Evolutionary conservation across 2,888 invertebrate species (phyloP).

Genomic region (Meiosimyza platycephala): DNA sequence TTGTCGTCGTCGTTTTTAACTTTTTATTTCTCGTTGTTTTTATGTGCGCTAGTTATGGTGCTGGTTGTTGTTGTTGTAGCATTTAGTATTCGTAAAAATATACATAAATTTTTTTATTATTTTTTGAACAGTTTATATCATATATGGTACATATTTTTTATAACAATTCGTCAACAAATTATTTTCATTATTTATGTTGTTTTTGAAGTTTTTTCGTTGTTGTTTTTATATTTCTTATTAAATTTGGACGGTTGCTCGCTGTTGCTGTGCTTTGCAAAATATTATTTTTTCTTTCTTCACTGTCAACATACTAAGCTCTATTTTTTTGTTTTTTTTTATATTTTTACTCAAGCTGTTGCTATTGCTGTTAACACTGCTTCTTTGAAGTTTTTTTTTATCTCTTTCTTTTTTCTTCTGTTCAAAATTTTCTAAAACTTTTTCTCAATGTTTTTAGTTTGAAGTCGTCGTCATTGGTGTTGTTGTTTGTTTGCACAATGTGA

Average conservation of each 20-base stretch:
- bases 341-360: background rate
- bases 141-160: background rate
- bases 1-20: background rate
- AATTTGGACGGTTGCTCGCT: no score
- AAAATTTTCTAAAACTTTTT: background rate
- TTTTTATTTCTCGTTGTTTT: background rate
- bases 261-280: no score
- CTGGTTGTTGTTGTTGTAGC: constrained; percentile 1
- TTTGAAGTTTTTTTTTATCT: background rate
- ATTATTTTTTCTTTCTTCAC: no score
- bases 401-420: background rate
- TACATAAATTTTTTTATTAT: background rate
- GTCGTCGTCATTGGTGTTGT: constrained; percentile 10
- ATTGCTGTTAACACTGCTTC: background rate
- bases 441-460: background rate
- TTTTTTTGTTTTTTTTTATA: background rate
- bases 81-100: no score
- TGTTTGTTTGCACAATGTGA: constrained; percentile 19
- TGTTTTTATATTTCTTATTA: no score
- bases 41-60: background rate
- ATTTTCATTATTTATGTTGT: no score
- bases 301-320: no score
- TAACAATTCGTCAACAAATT: constrained; percentile 5
- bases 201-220: no score
- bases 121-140: background rate